Conservation (phyloP, 2,888 invertebrate species). For the Peribatodes rhomboidaria region DNA sequence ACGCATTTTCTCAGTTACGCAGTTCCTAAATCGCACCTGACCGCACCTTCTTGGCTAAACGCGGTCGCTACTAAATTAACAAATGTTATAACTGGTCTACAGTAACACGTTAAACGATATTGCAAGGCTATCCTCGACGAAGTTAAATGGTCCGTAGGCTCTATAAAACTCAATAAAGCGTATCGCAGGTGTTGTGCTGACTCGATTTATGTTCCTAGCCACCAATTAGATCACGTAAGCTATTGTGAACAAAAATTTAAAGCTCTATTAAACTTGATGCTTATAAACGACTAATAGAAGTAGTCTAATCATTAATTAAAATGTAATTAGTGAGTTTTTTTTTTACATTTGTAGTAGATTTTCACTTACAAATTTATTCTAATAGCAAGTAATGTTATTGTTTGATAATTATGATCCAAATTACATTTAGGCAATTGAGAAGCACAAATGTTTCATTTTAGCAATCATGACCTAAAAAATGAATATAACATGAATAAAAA, state of each 20-base stretch:
- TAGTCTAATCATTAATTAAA: conserved; percentile 5
- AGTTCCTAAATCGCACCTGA: too few species aligned
- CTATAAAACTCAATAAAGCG: conserved; percentile 65
- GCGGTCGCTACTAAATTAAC: neutral
- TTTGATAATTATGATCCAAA: too few species aligned
- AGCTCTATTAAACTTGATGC: neutral
- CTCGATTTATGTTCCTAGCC: conserved; percentile 19
- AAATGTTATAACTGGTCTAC: neutral
- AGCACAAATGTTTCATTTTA: too few species aligned
- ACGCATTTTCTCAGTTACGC: too few species aligned
- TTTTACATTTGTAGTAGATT: too few species aligned
- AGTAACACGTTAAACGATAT: conserved; percentile 23
- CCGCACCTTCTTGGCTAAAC: too few species aligned
- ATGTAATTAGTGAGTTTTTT: neutral
- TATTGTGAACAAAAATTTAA: neutral
- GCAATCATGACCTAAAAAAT: too few species aligned
- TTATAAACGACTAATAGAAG: neutral
- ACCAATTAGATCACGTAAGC: conserved; percentile 18
- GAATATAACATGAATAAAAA: too few species aligned
- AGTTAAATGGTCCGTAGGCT: conserved; percentile 59
- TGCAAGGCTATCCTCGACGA: conserved; percentile 33
- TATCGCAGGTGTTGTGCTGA: conserved; percentile 59
- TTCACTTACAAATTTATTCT: too few species aligned
- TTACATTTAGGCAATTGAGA: too few species aligned
- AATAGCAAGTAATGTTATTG: too few species aligned